phyloP scores from a whole-genome alignment of 2,797 vertebrate species.

The Fringilla coelebs region DNA sequence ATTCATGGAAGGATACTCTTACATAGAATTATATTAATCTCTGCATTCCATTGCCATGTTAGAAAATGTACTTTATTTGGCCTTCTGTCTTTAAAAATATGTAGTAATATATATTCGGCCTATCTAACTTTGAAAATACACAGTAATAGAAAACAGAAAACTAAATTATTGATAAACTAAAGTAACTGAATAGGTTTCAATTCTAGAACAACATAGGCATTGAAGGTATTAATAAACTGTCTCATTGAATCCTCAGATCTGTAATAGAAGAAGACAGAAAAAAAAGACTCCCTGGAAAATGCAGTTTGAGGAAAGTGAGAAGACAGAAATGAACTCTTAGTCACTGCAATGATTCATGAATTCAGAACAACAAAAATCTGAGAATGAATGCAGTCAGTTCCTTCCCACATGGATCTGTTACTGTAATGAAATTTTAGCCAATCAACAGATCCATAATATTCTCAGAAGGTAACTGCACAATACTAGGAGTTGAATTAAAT shows the following conservation, averaged over 20 bases:
- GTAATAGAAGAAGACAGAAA: not conserved
- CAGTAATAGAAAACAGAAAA: not conserved
- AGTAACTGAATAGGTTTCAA: not conserved
- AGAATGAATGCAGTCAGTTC: not conserved
- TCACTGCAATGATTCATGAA: not conserved
- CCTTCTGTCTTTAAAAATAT: not conserved
- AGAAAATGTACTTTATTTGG: not conserved
- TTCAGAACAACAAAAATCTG: not conserved
- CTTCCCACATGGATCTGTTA: not conserved
- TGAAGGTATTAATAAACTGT: not conserved
- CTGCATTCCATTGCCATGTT: not conserved
- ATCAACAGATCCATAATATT: not conserved
- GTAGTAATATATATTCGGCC: not conserved
- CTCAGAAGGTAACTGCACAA: not conserved
- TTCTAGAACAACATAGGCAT: not conserved
- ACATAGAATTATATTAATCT: not conserved
- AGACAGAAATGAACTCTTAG: not conserved
- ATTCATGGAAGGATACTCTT: not conserved
- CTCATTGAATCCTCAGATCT: not conserved
- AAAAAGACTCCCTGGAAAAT: not conserved
- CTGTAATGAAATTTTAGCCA: not conserved
- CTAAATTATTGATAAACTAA: not conserved
- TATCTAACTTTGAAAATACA: not conserved
- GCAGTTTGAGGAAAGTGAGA: not conserved
- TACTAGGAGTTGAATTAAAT: not conserved